These are phyloP conservation scores for Craseonycteris thonglongyai DNA, from an alignment of 2,113 vertebrate species.

Conservation along the genomic window DNA sequence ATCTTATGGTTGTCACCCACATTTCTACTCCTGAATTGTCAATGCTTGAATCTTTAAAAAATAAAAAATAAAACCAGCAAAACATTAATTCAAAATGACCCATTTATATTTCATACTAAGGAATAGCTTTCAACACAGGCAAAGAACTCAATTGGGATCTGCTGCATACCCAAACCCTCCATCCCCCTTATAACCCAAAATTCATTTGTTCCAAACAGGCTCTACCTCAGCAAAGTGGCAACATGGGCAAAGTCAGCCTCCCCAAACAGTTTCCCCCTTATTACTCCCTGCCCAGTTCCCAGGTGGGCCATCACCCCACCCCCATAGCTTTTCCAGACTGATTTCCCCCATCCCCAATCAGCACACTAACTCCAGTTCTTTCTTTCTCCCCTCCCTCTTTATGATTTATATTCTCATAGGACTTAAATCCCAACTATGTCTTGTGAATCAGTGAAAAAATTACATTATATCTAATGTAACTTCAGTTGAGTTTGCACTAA, in stretches of 20 bases:
- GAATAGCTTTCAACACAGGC: not conserved
- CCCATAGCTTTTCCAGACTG: not conserved
- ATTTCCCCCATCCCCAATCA: not conserved
- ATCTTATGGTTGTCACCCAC: not conserved
- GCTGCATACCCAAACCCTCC: not conserved
- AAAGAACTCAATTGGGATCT: not conserved
- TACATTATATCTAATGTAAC: not conserved
- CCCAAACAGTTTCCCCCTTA: not conserved
- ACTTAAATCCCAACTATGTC: not conserved
- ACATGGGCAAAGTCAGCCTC: not conserved
- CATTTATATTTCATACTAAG: not conserved
- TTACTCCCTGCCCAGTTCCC: not conserved
- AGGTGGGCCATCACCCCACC: not conserved
- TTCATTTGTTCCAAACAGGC: not conserved
- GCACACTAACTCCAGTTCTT: not conserved
- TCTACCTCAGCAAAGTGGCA: not conserved
- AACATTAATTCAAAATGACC: not conserved
- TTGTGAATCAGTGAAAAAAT: not conserved
- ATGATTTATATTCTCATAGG: not conserved
- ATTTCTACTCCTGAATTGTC: not conserved
- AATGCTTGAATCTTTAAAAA: not conserved
- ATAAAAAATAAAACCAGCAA: not conserved
- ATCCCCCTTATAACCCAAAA: not conserved
- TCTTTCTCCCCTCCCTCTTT: not conserved
- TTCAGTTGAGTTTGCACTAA: not conserved